Conservation (phyloP, 1,140 invertebrate genomes). For the Daktulosphaira vitifoliae region DNA sequence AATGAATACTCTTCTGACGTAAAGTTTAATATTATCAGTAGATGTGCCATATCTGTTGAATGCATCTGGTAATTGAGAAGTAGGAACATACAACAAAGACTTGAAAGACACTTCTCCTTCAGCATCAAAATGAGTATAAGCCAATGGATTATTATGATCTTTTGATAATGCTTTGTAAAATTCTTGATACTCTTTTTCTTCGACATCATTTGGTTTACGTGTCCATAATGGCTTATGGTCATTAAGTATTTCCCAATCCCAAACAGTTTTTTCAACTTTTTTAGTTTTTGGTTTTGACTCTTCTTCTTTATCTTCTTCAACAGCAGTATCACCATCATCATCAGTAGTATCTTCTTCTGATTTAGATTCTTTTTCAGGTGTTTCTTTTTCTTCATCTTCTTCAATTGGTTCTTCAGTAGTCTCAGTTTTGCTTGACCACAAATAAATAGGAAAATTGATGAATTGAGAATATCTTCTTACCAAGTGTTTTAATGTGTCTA, state of each 20-base stretch:
- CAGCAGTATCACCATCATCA: slow-evolving; percentile 49
- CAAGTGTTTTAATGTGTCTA: slow-evolving; percentile 78
- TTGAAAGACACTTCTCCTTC: slow-evolving; percentile 99
- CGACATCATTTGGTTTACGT: slow-evolving; percentile 76
- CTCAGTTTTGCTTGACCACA: slow-evolving; percentile 91
- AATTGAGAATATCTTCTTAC: slow-evolving; percentile 99
- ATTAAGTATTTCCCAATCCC: slow-evolving; percentile 97
- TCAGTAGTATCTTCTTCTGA: slow-evolving; percentile 43
- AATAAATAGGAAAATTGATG: slow-evolving; percentile 96
- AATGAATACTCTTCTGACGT: slow-evolving; percentile 95
- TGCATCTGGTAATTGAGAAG: slow-evolving; percentile 77
- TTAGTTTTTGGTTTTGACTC: slow-evolving; percentile 84
- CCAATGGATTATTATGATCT: slow-evolving; percentile 75
- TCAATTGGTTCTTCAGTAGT: slow-evolving; percentile 53
- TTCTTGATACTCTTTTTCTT: slow-evolving; percentile 79
- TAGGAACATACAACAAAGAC: slow-evolving; percentile 86
- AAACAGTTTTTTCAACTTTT: slow-evolving; percentile 90
- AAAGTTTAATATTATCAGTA: slow-evolving; percentile 91
- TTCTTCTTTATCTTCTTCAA: slow-evolving; percentile 54
- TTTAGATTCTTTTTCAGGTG: slow-evolving; percentile 44
- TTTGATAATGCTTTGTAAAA: slow-evolving; percentile 94
- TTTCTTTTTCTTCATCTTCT: slow-evolving; percentile 41
- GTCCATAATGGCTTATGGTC: slow-evolving; percentile 97
- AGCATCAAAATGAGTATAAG: slow-evolving; percentile 91
- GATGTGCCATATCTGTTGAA: slow-evolving; percentile 94